Evolutionary conservation across 2,113 vertebrate species (phyloP), one percentile per base, ranked within the genome.

Genomic region (Urocolius indicus): DNA sequence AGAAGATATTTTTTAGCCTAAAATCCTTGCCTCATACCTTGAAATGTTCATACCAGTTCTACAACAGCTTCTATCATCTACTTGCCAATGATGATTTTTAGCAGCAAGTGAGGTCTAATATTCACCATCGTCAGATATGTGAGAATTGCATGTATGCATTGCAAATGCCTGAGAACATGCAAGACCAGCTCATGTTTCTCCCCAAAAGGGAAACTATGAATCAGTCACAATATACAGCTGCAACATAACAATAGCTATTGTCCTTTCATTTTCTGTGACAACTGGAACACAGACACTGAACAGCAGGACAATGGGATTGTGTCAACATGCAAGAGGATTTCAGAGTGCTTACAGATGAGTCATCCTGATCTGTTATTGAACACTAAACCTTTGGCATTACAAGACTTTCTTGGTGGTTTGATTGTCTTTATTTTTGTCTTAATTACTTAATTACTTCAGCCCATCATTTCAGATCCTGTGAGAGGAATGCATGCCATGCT

Each of bases 251-350:
- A 92, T 87, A 96, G 91, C 73, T 91, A 90, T 66, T 96, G 78
- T 96, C 72, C 78, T 96, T 96, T 92, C 71, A 66, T 63, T 95
- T 96, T 79, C 76, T 90, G 61, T 78, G 69, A 84, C 84, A 95
- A 87, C 86, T 75, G 95, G 76, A 90, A 96, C 85, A 73, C 7
- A 36, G 72, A 89, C 57, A 86, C 14, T 73, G 76, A 83, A 83
- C 77, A 94, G 95, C 66, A 95, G 80, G 91, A 97, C 96, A 92
- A 67, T 71, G 67, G 78, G 76, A 81, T 77, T 93, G 57, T 84
- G 87, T 82, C 93, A 88, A 95, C 55, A 95, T 27, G 75, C 24
- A 93, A 67, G 18, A 90, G 82, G 46, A 88, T 90, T 97, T 85
- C 59, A 63, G 76, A 96, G 57, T 85, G 32, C 59, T 88, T 95